Evolutionary conservation across 2,888 invertebrate species (phyloP).

Genomic region (Lacanobia wlatinum): DNA sequence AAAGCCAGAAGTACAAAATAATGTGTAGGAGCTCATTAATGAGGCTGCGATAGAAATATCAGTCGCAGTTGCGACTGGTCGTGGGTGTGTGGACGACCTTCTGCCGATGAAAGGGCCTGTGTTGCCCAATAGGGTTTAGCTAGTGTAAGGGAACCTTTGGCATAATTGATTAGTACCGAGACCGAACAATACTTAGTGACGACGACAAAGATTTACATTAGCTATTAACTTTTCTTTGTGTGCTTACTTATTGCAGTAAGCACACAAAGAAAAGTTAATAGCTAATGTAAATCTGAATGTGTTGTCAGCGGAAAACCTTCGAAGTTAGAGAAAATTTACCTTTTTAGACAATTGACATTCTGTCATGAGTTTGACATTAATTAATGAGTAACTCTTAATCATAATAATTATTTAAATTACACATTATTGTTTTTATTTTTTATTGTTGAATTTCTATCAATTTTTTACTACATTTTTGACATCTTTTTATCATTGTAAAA

Average conservation of each 20-base stretch:
- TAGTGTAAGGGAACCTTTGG: slow-evolving; percentile 35
- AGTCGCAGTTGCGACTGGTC: slow-evolving; percentile 56
- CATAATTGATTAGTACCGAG: slow-evolving; percentile 28
- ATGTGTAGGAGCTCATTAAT: slow-evolving; percentile 64
- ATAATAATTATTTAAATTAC: too few species aligned
- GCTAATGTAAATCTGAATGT: too few species aligned
- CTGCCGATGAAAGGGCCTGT: slow-evolving; percentile 61
- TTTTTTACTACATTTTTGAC: too few species aligned
- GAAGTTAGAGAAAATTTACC: too few species aligned
- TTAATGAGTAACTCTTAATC: too few species aligned
- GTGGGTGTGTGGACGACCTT: slow-evolving; percentile 70
- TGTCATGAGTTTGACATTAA: too few species aligned
- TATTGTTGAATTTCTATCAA: too few species aligned
- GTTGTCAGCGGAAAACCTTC: too few species aligned
- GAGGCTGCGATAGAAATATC: slow-evolving; percentile 58
- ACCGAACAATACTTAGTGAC: slow-evolving; percentile 31
- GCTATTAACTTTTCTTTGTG: not conserved
- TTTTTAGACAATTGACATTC: too few species aligned
- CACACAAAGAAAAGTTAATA: too few species aligned
- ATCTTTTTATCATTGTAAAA: too few species aligned
- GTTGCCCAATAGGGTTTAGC: slow-evolving; percentile 49
- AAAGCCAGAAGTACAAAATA: slow-evolving; percentile 47
- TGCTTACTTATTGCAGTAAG: not conserved
- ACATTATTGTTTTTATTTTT: too few species aligned
- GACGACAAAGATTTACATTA: not conserved